Percentiles rank a stretch among this genome's conserved stretches.
Conservation (phyloP, 2,888 invertebrate genomes). For the Aspidapion aeneum region DNA sequence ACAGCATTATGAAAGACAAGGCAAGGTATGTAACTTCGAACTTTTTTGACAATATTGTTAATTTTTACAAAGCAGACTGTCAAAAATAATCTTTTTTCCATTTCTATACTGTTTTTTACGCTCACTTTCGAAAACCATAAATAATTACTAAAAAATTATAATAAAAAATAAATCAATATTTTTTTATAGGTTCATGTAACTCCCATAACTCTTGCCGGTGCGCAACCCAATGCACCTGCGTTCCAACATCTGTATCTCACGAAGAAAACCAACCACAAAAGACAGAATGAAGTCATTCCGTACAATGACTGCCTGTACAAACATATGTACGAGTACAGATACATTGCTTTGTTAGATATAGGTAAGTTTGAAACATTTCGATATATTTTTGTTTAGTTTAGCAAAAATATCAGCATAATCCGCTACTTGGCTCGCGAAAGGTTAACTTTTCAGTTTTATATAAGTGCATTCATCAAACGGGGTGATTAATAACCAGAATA, state of each 20-base stretch:
- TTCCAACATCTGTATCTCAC: slow-evolving; percentile 86
- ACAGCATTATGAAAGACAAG: slow-evolving; percentile 53
- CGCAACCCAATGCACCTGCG: slow-evolving; percentile 84
- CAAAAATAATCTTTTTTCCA: background rate
- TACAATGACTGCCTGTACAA: slow-evolving; percentile 96
- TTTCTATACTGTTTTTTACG: background rate
- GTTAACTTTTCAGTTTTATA: too few relatives aligned
- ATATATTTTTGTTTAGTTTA: too few relatives aligned
- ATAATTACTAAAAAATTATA: too few relatives aligned
- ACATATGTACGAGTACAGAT: slow-evolving; percentile 84
- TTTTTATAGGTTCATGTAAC: slow-evolving; percentile 62
- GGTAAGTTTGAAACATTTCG: too few relatives aligned
- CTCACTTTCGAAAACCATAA: too few relatives aligned
- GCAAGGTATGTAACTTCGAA: slow-evolving; percentile 34
- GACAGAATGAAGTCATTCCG: slow-evolving; percentile 92
- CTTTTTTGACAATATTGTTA: background rate
- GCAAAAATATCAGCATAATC: too few relatives aligned
- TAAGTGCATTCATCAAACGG: too few relatives aligned
- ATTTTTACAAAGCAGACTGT: too few relatives aligned
- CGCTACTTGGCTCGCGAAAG: too few relatives aligned
- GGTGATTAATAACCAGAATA: too few relatives aligned
- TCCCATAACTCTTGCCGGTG: slow-evolving; percentile 60
- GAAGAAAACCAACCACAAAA: slow-evolving; percentile 87
- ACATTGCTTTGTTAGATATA: slow-evolving; percentile 84
- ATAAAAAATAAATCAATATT: too few relatives aligned